phyloP scores from a whole-genome alignment of 2,888 invertebrate species.

The Steinernema hermaphroditum region DNA sequence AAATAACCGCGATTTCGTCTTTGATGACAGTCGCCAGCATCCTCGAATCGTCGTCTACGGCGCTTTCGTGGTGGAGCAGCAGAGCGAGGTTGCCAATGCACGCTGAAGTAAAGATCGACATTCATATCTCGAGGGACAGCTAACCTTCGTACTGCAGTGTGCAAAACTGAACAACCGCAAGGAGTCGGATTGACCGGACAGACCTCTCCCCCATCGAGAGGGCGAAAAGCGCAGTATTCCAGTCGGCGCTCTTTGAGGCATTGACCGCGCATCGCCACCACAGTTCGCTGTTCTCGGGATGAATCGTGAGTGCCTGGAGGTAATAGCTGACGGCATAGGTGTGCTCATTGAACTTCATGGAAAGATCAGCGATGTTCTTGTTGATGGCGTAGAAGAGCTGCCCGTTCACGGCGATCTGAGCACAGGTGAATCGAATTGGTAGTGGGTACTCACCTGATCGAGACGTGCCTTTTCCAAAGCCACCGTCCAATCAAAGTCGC shows the following conservation, averaged over 20 bases:
- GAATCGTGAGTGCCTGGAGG: neutral
- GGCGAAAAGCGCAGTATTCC: neutral
- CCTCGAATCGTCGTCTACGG: neutral
- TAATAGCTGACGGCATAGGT: neutral
- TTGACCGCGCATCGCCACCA: neutral
- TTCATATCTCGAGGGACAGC: neutral
- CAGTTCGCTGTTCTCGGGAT: neutral
- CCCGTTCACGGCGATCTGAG: neutral
- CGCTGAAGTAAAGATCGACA: neutral
- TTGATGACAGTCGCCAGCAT: conserved; percentile 5
- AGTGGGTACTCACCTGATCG: neutral
- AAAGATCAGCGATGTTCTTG: conserved; percentile 2
- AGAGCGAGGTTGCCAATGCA: neutral
- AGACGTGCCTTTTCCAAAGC: neutral
- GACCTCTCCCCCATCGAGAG: neutral
- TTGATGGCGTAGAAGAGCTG: conserved; percentile 18
- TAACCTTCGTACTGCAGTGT: neutral
- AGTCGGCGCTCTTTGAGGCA: neutral
- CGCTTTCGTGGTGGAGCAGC: neutral
- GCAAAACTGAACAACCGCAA: conserved; percentile 10
- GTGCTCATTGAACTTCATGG: neutral
- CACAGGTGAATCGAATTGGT: neutral
- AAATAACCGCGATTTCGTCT: neutral
- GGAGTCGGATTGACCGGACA: neutral
- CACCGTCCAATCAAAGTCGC: neutral